Evolutionary conservation across 2,113 vertebrate species (phyloP), one percentile per base, ranked within the genome.

Genomic region (Corynorhinus townsendii): DNA sequence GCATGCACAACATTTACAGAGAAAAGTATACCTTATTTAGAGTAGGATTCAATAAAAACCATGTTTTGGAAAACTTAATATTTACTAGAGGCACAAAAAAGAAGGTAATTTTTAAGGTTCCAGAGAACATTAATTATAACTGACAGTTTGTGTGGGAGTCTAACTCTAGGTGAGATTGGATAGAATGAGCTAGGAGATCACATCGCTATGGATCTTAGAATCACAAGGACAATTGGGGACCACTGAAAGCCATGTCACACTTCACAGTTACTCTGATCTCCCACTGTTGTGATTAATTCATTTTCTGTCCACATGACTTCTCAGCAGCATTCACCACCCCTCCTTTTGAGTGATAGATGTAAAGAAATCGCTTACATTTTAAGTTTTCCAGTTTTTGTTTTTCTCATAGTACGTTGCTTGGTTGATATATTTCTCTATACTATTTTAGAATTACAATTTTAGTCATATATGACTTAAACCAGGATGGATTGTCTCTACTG

Each of bases 401-500:
- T 92, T 19, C 40, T 49, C 26, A 22, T 26, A 33, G 8, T 82
- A 22, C 45, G 54, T 52, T 90, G 40, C 11, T 81, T n/a, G 7
- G 28, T 43, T 89, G 33, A 66, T 59, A 11, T 52, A 92, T 49
- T 89, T 83, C 35, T 56, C 49, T 83, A 4, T 20, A 66, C 20
- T 30, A 84, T 89, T 95, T 93, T 52, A 89, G 71, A 75, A 83
- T 86, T 90, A 59, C 56, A 79, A 79, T 71, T 47, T 49, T 49
- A 73, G 75, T 73, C n/a, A 81, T 77, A 69, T 90, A 24, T 43
- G 64, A 64, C 40, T 86, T 49, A 82, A 83, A 40, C 19, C 22
- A 45, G 8, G 92, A 88, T 82, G 43, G 26, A 90, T 69, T 59
- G 43, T 77, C 17, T 85, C 16, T 64, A 45, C 4, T 28, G 16